Evolutionary conservation across 2,113 vertebrate genomes (phyloP), one percentile per base, ranked within the genome.

Genomic region (Drymodes brunneopygia): DNA sequence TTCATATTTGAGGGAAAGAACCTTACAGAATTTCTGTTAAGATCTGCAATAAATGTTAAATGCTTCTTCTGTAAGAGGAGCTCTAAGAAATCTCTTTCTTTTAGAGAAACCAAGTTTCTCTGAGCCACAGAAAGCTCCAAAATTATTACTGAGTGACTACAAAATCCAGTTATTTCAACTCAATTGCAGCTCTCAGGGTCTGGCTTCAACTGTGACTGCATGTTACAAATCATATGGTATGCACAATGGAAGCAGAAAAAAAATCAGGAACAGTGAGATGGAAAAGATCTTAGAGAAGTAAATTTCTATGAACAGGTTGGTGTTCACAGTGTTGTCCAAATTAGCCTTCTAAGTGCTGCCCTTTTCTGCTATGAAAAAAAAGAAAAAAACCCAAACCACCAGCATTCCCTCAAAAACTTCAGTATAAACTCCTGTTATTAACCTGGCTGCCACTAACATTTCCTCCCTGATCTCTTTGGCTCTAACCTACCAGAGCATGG

Each of bases 141-240:
- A 36, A 89, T 81, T 70, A 79, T 61, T 85, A 56, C 15, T 28
- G 36, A 91, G 22, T 71, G 45, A 75, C 70, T 87, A 54, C 33
- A 94, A 91, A 95, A 80, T 94, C 61, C 44, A 78, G 78, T 91
- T 94, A 89, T 87, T 95, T 91, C 58, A 89, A 54, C 57, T 47
- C 84, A 94, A 85, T 79, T 95, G 38, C 31, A 56, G n/a, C 60
- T 86, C 42, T 94, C 21, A 25, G 73, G 20, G 25, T 86, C 50
- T 95, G 86, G 71, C 64, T 69, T 94, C 31, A 45, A 6, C 72
- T 87, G 53, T 65, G 58, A 77, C 64, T 82, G 67, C 81, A 54
- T 58, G 42, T 69, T 92, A 42, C 33, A 91, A 94, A 92, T 91
- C 48, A 87, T 65, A 92, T 16, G 33, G 73, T 86, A 75, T 72